Evolutionary conservation across 2,888 invertebrate species (phyloP), one percentile per base, ranked within the genome.

Genomic region (Rapana venosa): DNA sequence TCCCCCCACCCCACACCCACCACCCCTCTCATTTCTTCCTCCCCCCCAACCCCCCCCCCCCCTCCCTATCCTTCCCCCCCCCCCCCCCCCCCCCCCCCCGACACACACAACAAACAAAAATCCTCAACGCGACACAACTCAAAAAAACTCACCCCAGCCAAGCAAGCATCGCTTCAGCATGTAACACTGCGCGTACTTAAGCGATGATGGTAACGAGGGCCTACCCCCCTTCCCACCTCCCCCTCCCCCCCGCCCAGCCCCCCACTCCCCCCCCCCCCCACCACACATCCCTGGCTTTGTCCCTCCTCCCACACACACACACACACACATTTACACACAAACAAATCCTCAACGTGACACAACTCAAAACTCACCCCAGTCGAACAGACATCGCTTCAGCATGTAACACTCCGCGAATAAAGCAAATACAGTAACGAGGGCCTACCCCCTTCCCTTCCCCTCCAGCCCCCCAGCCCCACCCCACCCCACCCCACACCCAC

Each of bases 371-470:
- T 6, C 26, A 22, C 84, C 97, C 97, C 97, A 97, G 32, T 96
- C 96, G 87, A 96, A 92, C 6, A 96, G 35, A 87, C 96, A 95
- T 88, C 97, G 93, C 92, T 97, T 97, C 58, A 96, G 89, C 94
- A 97, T 95, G 92, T 97, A 97, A 87, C 95, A 94, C 1, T 96
- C 95, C 83, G 97, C 96, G 56, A 96, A 79, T 96, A 96, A 84
- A n/a, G 96, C 96, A 94, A 97, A 97, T 0, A 97, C 97, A 11
- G 96, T 96, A 88, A 97, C 96, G 56, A 97, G 95, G 66, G 97
- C n/a, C n/a, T n/a, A n/a, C n/a, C n/a, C n/a, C n/a, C n/a, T n/a
- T n/a, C n/a, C n/a, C n/a, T 2, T 22, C 26, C 70, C 26, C 70
- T 26, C 36, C 1, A n/a, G n/a, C n/a, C n/a, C n/a, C 26, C 70